Evolutionary conservation across 2,113 vertebrate species (phyloP).

Genomic region (Hemiscyllium ocellatum): DNA sequence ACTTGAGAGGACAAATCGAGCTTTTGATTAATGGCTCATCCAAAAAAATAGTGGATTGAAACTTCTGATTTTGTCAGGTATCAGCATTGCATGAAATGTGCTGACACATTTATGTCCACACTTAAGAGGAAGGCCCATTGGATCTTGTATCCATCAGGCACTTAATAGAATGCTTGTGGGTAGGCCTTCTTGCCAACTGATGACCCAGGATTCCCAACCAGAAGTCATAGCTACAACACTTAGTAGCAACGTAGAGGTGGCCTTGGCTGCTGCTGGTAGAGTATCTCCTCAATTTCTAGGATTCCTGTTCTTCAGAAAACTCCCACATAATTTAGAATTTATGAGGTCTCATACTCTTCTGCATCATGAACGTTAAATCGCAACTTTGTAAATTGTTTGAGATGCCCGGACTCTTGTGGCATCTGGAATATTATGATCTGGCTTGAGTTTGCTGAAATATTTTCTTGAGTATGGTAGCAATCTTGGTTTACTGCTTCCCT

Average conservation of each 20-base stretch:
- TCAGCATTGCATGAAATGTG: too few relatives aligned
- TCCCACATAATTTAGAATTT: neutral
- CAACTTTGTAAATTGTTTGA: neutral
- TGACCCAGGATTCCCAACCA: too few relatives aligned
- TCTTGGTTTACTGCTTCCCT: neutral
- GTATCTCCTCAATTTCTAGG: too few relatives aligned
- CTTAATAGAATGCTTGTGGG: too few relatives aligned
- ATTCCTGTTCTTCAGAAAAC: neutral
- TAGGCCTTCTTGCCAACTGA: too few relatives aligned
- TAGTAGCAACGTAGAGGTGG: too few relatives aligned
- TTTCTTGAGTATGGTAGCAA: neutral
- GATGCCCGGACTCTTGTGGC: neutral
- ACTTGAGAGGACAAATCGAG: neutral
- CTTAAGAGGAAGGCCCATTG: too few relatives aligned
- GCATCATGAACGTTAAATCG: neutral
- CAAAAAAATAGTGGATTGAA: neutral
- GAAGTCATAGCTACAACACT: too few relatives aligned
- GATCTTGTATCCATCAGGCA: too few relatives aligned
- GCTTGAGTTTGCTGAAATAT: neutral
- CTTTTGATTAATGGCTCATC: neutral
- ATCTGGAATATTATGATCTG: neutral
- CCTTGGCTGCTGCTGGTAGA: too few relatives aligned
- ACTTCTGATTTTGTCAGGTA: too few relatives aligned
- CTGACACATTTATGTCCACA: too few relatives aligned
- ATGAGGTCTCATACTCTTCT: neutral